Evolutionary conservation across 1,140 invertebrate genomes (phyloP).

Genomic region (Drosophila ohnishii): DNA sequence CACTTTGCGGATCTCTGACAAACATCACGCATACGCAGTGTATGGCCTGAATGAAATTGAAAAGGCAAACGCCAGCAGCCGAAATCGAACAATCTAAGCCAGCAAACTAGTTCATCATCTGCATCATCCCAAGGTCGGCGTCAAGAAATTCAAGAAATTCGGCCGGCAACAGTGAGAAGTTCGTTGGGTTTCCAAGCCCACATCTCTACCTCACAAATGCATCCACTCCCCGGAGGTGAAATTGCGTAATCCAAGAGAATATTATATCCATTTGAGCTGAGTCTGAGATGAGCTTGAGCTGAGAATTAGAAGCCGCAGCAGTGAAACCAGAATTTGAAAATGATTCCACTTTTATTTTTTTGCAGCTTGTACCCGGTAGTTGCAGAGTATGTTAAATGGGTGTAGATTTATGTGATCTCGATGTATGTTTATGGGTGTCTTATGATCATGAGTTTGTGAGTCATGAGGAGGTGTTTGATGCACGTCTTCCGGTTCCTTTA

Average conservation of each 20-base stretch:
- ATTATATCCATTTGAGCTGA: conserved; percentile 2
- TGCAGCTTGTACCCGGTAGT: conserved; percentile 32
- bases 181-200: conserved; percentile 25
- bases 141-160: conserved; percentile 31
- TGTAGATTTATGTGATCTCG: conserved; percentile 27
- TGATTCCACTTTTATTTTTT: conserved; percentile 10
- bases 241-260: conserved; percentile 34
- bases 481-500: conserved; percentile 13
- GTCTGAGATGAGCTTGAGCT: conserved; percentile 3
- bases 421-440: conserved; percentile 11
- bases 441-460: conserved; percentile 17
- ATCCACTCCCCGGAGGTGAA: conserved; percentile 7
- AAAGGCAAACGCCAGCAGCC: conserved; percentile 28
- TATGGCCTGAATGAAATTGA: conserved; percentile 44
- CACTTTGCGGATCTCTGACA: conserved; percentile 18
- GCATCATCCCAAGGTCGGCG: conserved; percentile 33
- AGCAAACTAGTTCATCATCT: conserved; percentile 44
- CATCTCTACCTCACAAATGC: conserved; percentile 9
- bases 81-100: conserved; percentile 22
- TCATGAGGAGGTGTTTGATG: conserved; percentile 2
- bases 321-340: conserved; percentile 46
- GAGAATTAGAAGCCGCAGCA: conserved; percentile 27
- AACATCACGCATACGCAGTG: conserved; percentile 44
- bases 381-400: conserved; percentile 24
- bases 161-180: conserved; percentile 34